These are phyloP conservation scores for Tinea trinotella DNA, from an alignment of 2,888 invertebrate species.

Conservation along the genomic window DNA sequence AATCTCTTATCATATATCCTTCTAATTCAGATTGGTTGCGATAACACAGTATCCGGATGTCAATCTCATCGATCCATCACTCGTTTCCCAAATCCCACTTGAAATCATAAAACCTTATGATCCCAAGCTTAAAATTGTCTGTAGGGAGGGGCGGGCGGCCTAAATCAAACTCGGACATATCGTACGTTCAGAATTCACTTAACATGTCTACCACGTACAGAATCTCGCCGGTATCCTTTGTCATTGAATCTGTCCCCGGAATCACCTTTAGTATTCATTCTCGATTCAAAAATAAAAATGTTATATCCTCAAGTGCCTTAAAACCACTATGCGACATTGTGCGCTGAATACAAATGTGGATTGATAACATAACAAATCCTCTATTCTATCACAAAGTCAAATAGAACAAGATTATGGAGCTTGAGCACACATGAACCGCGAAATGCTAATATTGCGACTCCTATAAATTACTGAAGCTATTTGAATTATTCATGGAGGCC, in stretches of 20 bases:
- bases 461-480: conserved; percentile 34
- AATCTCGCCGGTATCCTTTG: conserved; percentile 8
- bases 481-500: conserved; percentile 35
- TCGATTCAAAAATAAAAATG: neutral
- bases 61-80: conserved; percentile 7
- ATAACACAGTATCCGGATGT: conserved; percentile 1
- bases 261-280: conserved; percentile 1
- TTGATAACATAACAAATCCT: conserved; percentile 9
- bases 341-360: conserved; percentile 8
- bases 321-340: neutral
- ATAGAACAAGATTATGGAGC: conserved; percentile 17
- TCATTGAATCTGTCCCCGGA: neutral
- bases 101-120: neutral
- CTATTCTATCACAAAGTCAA: conserved; percentile 16
- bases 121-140: neutral
- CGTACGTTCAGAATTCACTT: neutral
- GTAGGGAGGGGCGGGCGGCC: neutral
- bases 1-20: neutral
- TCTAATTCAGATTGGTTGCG: neutral
- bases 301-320: neutral
- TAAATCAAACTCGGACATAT: neutral
- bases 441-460: conserved; percentile 22
- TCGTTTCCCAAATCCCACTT: neutral
- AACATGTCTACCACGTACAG: neutral
- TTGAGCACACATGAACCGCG: conserved; percentile 18